Conservation (phyloP, 2,888 invertebrate species). For the Stratiomys singularior region DNA sequence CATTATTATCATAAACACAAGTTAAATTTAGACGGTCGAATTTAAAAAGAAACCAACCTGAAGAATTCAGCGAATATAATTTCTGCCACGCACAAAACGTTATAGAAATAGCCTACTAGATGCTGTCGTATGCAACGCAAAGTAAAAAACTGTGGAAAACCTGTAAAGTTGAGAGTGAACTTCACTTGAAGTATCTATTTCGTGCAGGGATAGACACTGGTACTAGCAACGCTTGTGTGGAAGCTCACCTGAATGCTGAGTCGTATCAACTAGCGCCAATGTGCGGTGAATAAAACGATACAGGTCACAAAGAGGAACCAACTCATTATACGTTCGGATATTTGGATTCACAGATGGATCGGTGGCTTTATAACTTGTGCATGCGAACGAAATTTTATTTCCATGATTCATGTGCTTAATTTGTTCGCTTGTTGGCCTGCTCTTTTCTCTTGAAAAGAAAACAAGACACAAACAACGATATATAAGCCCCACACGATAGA, state of each 20-base stretch:
- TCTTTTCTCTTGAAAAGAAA: no score
- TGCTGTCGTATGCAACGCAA: conserved; percentile 17
- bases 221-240: background rate
- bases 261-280: background rate
- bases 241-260: conserved; percentile 30
- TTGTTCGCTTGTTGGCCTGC: no score
- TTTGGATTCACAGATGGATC: conserved; percentile 6
- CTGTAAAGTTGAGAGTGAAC: conserved; percentile 25
- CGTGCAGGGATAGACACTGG: conserved; percentile 18
- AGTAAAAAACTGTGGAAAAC: conserved; percentile 21
- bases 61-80: conserved; percentile 22
- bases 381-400: conserved; percentile 1
- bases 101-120: conserved; percentile 7
- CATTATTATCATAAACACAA: conserved; percentile 23
- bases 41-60: conserved; percentile 9
- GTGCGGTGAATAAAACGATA: conserved; percentile 9
- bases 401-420: no score
- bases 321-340: conserved; percentile 28
- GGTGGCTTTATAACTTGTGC: background rate
- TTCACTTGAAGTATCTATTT: conserved; percentile 33
- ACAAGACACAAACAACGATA: no score
- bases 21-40: conserved; percentile 23
- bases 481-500: no score
- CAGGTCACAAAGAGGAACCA: conserved; percentile 31
- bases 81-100: conserved; percentile 36